Percentiles rank a stretch among this genome's conserved stretches.
phyloP scores from a whole-genome alignment of 2,797 vertebrate genomes.

The Miichthys miiuy region DNA sequence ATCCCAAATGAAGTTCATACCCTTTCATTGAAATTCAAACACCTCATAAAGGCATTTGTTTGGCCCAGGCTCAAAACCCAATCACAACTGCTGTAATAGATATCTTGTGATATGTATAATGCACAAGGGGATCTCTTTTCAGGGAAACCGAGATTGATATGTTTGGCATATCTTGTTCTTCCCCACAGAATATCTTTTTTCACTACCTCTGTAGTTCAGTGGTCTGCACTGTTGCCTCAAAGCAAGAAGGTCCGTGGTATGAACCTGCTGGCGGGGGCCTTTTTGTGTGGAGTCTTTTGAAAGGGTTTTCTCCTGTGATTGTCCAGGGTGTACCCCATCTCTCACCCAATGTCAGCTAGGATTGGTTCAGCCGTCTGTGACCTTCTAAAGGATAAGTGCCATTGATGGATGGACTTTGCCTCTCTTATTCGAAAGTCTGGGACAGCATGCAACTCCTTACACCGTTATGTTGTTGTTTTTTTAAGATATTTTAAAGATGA shows the following conservation, averaged over 20 bases:
- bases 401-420: background rate
- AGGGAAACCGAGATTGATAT: slow-evolving; percentile 60
- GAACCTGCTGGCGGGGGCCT: background rate
- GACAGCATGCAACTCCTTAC: slow-evolving; percentile 44
- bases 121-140: slow-evolving; percentile 52
- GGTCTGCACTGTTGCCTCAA: background rate
- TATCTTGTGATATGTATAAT: slow-evolving; percentile 65
- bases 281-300: background rate
- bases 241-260: too few species aligned
- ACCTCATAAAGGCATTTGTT: slow-evolving; percentile 67
- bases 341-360: background rate
- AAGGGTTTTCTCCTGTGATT: background rate
- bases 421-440: slow-evolving; percentile 50
- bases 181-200: slow-evolving; percentile 31
- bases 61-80: slow-evolving; percentile 65
- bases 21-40: slow-evolving; percentile 70
- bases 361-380: background rate
- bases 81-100: slow-evolving; percentile 64
- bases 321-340: background rate
- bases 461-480: slow-evolving; percentile 2
- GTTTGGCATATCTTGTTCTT: slow-evolving; percentile 61
- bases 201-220: background rate
- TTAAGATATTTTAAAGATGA: slow-evolving; percentile 55
- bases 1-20: slow-evolving; percentile 53
- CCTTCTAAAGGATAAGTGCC: background rate